Conservation (phyloP, 1,140 invertebrate genomes). For the Drosophila arawakana region DNA sequence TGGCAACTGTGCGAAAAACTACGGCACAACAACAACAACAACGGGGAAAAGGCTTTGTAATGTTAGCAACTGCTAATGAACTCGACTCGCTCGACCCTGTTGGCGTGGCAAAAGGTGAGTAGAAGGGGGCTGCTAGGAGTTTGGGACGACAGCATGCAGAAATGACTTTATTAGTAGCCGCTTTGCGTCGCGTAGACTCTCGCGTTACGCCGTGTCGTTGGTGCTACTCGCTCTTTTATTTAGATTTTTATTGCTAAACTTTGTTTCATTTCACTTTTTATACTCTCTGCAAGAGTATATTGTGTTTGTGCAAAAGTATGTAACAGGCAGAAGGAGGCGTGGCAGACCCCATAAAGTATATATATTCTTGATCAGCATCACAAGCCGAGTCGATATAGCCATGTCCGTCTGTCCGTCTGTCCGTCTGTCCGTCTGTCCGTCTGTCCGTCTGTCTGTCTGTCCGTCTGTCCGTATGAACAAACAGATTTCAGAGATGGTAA, state of each 20-base stretch:
- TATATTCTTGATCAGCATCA: no score
- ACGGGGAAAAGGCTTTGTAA: constrained; percentile 47
- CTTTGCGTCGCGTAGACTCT: constrained; percentile 2
- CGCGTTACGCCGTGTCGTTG: constrained; percentile 11
- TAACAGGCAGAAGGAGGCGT: no score
- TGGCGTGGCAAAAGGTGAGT: constrained; percentile 41
- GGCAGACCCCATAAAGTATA: no score
- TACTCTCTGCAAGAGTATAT: no score
- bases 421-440: no score
- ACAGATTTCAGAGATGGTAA: no score
- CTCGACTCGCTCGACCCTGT: constrained; percentile 41
- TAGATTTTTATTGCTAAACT: constrained; percentile 81
- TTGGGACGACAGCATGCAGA: constrained; percentile 61
- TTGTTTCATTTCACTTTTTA: constrained; percentile 61
- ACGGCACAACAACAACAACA: constrained; percentile 52
- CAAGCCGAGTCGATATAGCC: no score
- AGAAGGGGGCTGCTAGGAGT: constrained; percentile 8
- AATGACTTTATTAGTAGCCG: constrained; percentile 76
- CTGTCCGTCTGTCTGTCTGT: no score
- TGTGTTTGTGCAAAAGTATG: no score
- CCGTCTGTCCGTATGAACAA: no score
- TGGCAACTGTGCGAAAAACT: constrained; percentile 52
- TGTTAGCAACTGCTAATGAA: constrained; percentile 74
- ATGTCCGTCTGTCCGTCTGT: no score
- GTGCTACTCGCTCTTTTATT: constrained; percentile 47